These are phyloP conservation scores for Indicator indicator DNA, from an alignment of 2,113 vertebrate species.

Conservation along the genomic window DNA sequence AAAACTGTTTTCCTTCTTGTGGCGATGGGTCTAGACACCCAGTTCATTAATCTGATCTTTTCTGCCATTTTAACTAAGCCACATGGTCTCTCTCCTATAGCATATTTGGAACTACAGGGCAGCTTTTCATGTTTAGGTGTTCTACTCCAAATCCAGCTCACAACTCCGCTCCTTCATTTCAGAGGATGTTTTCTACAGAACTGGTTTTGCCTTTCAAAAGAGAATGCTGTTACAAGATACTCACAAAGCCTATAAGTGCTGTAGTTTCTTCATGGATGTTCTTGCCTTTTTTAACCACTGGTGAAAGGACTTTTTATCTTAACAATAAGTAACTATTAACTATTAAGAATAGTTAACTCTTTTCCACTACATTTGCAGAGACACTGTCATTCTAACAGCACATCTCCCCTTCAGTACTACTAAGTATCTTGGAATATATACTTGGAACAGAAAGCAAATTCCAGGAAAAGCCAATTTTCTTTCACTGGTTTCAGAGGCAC, in stretches of 20 bases:
- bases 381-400: not conserved
- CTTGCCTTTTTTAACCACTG: not conserved
- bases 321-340: too few species aligned
- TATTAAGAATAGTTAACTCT: too few species aligned
- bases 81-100: not conserved
- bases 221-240: not conserved
- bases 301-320: too few species aligned
- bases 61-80: not conserved
- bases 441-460: not conserved
- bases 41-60: not conserved
- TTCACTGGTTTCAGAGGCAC: not conserved
- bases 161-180: not conserved
- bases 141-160: not conserved
- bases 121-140: not conserved
- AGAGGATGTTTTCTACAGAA: not conserved
- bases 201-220: not conserved
- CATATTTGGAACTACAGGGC: not conserved
- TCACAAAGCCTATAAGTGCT: not conserved
- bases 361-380: too few species aligned
- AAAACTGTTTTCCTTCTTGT: not conserved
- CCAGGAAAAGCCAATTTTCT: not conserved
- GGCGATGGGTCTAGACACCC: not conserved
- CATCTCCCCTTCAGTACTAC: conserved; percentile 34
- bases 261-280: not conserved
- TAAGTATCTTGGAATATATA: not conserved